Conservation (phyloP, 2,888 invertebrate genomes). For the Seladonia tumulorum region DNA sequence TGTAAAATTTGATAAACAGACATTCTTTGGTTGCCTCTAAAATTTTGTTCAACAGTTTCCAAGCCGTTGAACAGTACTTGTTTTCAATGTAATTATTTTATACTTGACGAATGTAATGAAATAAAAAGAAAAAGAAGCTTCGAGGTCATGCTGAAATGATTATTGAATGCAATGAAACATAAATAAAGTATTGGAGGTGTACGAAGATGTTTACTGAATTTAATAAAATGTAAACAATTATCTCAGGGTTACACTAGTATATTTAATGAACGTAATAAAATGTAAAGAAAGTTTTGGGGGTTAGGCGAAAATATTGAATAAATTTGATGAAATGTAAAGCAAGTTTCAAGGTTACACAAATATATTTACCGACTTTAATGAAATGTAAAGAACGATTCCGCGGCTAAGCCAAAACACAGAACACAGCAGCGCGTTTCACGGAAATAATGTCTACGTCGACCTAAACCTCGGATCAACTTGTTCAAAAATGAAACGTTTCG, state of each 20-base stretch:
- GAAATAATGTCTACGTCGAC: background rate
- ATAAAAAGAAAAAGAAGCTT: background rate
- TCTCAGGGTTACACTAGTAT: background rate
- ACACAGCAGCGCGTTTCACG: background rate
- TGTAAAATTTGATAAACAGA: background rate
- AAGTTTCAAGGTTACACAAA: background rate
- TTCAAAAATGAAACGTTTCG: background rate
- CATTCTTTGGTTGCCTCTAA: background rate
- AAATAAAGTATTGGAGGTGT: background rate
- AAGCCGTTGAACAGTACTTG: background rate
- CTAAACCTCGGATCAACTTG: constrained; percentile 11
- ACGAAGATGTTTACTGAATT: background rate
- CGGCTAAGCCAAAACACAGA: background rate
- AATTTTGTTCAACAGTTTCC: background rate
- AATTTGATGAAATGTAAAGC: background rate
- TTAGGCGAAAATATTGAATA: background rate
- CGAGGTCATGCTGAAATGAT: background rate
- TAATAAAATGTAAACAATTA: background rate
- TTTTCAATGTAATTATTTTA: background rate
- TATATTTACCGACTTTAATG: background rate
- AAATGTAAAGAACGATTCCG: background rate
- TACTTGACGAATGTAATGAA: background rate
- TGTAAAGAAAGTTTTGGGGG: too few species aligned
- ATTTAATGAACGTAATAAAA: too few species aligned
- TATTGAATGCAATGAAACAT: background rate